Evolutionary conservation across 2,797 vertebrate genomes (phyloP).

Genomic region (Siniperca obscura): DNA sequence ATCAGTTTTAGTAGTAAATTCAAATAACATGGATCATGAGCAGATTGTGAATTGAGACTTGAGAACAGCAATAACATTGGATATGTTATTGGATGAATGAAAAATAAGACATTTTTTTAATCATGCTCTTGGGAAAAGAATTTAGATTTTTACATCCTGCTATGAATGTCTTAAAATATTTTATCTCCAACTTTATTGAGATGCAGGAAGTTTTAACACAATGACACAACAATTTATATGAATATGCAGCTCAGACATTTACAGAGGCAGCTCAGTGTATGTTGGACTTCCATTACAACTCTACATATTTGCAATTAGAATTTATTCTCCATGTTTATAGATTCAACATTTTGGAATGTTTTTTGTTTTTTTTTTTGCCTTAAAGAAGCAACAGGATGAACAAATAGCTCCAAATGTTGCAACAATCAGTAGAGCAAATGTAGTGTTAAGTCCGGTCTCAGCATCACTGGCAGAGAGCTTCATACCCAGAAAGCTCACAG

Average conservation of each 20-base stretch:
- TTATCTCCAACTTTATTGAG: background rate
- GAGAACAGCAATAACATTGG: background rate
- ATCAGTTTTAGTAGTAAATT: background rate
- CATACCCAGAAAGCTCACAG: conserved; percentile 77
- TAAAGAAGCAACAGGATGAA: conserved; percentile 33
- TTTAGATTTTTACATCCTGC: background rate
- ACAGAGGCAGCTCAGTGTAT: background rate
- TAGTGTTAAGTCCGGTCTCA: conserved; percentile 68
- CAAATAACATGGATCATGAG: background rate
- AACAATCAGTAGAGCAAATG: conserved; percentile 70
- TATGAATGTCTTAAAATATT: background rate
- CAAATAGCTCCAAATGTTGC: conserved; percentile 37
- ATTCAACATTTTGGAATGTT: background rate
- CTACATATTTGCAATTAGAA: background rate
- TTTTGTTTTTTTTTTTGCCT: conserved; percentile 17
- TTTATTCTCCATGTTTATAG: background rate
- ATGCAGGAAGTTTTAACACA: background rate
- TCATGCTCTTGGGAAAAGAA: background rate
- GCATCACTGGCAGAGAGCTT: conserved; percentile 66
- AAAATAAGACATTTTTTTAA: background rate
- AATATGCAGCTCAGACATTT: background rate
- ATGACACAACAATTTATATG: background rate
- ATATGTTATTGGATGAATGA: background rate
- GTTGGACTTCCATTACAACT: background rate
- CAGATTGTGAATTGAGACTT: background rate